These are phyloP conservation scores for Phataginus tricuspis DNA, from an alignment of 2,797 vertebrate genomes.

Conservation along the genomic window DNA sequence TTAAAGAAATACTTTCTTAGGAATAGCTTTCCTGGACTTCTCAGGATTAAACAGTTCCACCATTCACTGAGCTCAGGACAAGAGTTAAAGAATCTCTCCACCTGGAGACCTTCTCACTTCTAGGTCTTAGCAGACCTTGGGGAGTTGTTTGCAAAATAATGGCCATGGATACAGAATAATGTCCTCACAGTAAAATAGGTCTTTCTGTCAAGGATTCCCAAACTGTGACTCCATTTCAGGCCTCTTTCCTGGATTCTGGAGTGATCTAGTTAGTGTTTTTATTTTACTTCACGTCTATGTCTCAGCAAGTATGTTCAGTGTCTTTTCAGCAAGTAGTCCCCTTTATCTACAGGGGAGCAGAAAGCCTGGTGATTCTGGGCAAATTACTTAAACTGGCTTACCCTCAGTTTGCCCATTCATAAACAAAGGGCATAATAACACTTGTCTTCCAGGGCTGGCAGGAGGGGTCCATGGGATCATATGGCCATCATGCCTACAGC, in stretches of 20 bases:
- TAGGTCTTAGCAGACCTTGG: neutral
- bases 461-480: neutral
- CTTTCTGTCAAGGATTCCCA: neutral
- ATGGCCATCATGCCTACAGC: neutral
- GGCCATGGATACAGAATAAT: neutral
- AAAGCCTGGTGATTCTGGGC: neutral
- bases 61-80: neutral
- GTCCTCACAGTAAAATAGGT: neutral
- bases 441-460: neutral
- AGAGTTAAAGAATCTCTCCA: neutral
- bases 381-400: neutral
- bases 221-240: neutral
- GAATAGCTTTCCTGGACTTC: neutral
- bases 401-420: neutral
- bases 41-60: neutral
- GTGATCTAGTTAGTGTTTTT: neutral
- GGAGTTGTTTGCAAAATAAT: neutral
- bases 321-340: neutral
- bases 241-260: neutral
- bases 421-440: neutral
- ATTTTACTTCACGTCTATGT: neutral
- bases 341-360: neutral
- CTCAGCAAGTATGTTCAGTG: neutral
- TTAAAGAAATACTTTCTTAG: slow-evolving; percentile 42
- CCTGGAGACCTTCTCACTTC: neutral